phyloP scores from a whole-genome alignment of 1,140 invertebrate genomes.

The Bombyx mori region DNA sequence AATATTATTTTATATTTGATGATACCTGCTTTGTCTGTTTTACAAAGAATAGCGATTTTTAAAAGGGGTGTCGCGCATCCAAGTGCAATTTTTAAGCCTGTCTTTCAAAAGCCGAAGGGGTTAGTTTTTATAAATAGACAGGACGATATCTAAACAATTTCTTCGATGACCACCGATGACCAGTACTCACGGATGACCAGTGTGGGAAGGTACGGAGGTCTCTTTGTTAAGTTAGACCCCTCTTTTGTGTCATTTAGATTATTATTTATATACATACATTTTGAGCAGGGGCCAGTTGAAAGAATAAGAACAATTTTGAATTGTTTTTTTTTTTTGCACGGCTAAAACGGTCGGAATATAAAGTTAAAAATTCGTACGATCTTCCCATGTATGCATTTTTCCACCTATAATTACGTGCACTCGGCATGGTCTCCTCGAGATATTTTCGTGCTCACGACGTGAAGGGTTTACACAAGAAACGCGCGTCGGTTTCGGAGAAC shows the following conservation, averaged over 20 bases:
- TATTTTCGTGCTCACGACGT: slow-evolving; percentile 67
- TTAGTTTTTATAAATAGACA: slow-evolving; percentile 49
- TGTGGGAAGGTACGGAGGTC: slow-evolving; percentile 33
- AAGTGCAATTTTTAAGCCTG: slow-evolving; percentile 39
- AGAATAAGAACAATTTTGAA: slow-evolving; percentile 18
- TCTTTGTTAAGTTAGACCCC: slow-evolving; percentile 50
- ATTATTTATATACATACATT: slow-evolving; percentile 40
- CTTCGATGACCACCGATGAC: slow-evolving; percentile 61
- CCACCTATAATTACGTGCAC: slow-evolving; percentile 65
- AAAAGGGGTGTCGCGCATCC: slow-evolving; percentile 43
- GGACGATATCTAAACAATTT: slow-evolving; percentile 39
- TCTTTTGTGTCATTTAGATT: slow-evolving; percentile 28
- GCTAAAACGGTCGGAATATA: slow-evolving; percentile 55
- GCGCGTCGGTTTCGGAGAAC: slow-evolving; percentile 64
- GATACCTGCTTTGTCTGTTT: background rate
- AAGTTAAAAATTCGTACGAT: slow-evolving; percentile 42
- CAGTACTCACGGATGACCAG: slow-evolving; percentile 51
- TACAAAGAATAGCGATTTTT: slow-evolving; percentile 36
- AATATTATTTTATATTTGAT: background rate
- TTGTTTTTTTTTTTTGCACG: slow-evolving; percentile 34
- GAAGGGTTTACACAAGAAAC: slow-evolving; percentile 66
- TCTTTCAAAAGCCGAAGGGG: slow-evolving; percentile 42
- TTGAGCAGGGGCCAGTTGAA: slow-evolving; percentile 39
- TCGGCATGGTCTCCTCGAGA: slow-evolving; percentile 58
- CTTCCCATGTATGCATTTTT: slow-evolving; percentile 67